Evolutionary conservation across 2,797 vertebrate genomes (phyloP).

Genomic region (Mus spretus): DNA sequence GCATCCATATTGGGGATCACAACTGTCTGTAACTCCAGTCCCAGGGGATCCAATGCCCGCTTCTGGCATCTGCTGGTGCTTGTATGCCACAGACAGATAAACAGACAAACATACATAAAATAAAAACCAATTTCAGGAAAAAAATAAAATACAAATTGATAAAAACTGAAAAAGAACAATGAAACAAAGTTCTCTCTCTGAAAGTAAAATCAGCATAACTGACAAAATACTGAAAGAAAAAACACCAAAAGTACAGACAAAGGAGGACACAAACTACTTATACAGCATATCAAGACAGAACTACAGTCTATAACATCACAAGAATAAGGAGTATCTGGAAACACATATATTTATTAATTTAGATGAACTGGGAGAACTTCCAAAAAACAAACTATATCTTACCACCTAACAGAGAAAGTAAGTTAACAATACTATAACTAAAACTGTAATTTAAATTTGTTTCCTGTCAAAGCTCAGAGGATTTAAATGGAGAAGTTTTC

Average conservation of each 20-base stretch:
- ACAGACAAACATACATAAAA: not conserved
- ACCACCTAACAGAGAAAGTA: not conserved
- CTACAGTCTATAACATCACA: not conserved
- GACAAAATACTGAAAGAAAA: not conserved
- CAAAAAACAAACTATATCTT: not conserved
- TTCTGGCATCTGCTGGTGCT: not conserved
- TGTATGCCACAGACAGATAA: not conserved
- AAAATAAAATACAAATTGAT: not conserved
- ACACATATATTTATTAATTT: conserved; percentile 1
- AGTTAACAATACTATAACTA: not conserved
- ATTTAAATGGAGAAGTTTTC: conserved; percentile 9
- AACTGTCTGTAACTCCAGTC: not conserved
- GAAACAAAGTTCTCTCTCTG: not conserved
- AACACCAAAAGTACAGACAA: not conserved
- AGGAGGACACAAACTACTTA: not conserved
- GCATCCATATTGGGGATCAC: not conserved
- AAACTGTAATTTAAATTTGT: not conserved
- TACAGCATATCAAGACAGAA: not conserved
- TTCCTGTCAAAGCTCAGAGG: not conserved
- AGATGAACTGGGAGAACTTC: not conserved
- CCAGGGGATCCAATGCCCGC: not conserved
- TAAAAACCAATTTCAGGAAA: not conserved
- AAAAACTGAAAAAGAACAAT: not conserved
- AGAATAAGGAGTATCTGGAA: not conserved
- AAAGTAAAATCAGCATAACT: not conserved